These are phyloP conservation scores for Halichoerus grypus DNA, from an alignment of 2,113 vertebrate genomes.

Conservation along the genomic window DNA sequence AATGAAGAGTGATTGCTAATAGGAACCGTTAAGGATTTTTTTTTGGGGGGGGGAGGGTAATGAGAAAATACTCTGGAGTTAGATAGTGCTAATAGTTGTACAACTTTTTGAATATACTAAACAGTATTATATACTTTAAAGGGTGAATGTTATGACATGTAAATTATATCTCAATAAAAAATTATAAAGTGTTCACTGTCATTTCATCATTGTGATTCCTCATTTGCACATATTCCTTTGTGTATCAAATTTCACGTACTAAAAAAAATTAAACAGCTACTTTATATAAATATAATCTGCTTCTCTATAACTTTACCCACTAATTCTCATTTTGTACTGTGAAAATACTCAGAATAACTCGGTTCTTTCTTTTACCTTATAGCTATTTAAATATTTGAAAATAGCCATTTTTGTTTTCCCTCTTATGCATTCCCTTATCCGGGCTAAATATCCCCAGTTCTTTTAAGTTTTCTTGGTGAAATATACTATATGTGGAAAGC, in stretches of 20 bases:
- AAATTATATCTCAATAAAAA: neutral
- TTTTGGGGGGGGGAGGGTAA: neutral
- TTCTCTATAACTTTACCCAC: neutral
- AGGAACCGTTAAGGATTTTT: neutral
- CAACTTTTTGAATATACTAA: neutral
- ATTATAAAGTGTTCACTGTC: neutral
- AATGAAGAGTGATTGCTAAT: neutral
- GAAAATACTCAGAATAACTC: neutral
- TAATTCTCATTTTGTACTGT: neutral
- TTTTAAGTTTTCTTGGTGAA: neutral
- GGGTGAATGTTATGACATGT: neutral
- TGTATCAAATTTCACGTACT: neutral
- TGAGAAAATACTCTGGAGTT: neutral
- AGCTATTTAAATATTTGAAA: neutral
- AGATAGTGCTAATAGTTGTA: neutral
- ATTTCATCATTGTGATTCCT: neutral
- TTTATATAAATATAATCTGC: neutral
- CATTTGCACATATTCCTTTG: neutral
- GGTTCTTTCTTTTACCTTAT: neutral
- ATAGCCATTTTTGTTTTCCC: neutral
- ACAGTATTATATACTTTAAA: neutral
- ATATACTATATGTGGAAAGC: neutral
- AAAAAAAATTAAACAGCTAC: neutral
- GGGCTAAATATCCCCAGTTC: neutral
- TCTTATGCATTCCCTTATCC: neutral